A percentile compares a stretch with the other conserved stretches of the same genome.
phyloP scores from a whole-genome alignment of 1,140 invertebrate genomes.

The Microplitis demolitor region DNA sequence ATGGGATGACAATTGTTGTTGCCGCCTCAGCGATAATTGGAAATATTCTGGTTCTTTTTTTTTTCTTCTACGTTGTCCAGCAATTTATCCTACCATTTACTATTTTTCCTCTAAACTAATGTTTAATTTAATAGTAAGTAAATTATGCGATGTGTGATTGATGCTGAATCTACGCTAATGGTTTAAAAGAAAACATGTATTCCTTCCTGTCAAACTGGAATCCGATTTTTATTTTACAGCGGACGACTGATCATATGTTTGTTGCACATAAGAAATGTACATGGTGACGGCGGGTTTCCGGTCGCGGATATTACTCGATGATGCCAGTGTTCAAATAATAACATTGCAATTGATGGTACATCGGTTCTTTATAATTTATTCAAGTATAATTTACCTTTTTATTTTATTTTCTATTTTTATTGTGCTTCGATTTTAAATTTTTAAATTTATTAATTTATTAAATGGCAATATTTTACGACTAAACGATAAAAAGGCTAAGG shows the following conservation, averaged over 20 bases:
- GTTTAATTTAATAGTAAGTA: too few species aligned
- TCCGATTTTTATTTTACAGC: background rate
- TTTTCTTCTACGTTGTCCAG: too few species aligned
- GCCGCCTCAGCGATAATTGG: too few species aligned
- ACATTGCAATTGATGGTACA: background rate
- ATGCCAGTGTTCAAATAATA: background rate
- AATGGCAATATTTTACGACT: too few species aligned
- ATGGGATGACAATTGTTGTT: too few species aligned
- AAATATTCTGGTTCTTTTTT: too few species aligned
- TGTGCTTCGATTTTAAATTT: too few species aligned
- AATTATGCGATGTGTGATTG: too few species aligned
- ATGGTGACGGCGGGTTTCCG: conserved; percentile 10
- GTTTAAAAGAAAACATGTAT: conserved; percentile 4
- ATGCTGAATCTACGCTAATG: background rate
- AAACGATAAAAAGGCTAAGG: conserved; percentile 7
- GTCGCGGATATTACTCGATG: background rate
- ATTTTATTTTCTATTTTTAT: too few species aligned
- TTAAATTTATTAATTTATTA: too few species aligned
- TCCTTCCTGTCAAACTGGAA: conserved; percentile 9
- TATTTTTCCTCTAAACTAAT: too few species aligned
- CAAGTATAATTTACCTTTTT: background rate
- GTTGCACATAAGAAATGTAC: background rate
- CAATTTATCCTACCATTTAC: too few species aligned
- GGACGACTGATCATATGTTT: background rate
- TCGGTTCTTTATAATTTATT: conserved; percentile 31